Percentiles rank a stretch among this genome's conserved stretches.
Conservation (phyloP, 2,113 vertebrate genomes). For the Scytalopus superciliaris region DNA sequence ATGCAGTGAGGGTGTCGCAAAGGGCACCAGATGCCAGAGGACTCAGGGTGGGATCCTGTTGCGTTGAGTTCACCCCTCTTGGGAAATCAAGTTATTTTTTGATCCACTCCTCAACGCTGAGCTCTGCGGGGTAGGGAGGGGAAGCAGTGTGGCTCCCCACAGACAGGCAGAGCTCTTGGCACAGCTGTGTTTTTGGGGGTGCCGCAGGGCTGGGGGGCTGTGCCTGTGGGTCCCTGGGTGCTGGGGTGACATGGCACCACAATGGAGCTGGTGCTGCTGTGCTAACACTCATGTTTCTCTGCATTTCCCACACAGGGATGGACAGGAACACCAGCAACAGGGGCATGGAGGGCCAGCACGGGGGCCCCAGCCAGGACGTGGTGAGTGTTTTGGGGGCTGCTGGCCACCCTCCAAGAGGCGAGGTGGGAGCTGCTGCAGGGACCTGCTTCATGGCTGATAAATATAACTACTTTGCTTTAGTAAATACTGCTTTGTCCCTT, state of each 20-base stretch:
- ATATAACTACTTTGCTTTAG: not conserved
- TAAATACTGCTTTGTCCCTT: not conserved
- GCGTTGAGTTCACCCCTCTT: not conserved
- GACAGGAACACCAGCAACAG: slow-evolving; percentile 69
- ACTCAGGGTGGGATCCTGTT: not conserved
- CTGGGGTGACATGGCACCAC: fast-evolving
- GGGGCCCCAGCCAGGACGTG: slow-evolving; percentile 42
- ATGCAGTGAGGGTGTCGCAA: not conserved
- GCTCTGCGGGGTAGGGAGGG: not conserved
- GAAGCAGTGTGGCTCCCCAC: not conserved
- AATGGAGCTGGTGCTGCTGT: not conserved
- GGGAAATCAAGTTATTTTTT: slow-evolving; percentile 77
- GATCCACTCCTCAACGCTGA: not conserved
- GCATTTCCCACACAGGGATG: slow-evolving; percentile 72
- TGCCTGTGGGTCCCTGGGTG: not conserved
- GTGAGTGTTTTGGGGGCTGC: slow-evolving; percentile 72
- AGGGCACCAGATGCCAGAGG: not conserved
- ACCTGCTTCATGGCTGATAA: not conserved
- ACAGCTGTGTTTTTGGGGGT: not conserved
- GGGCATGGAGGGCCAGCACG: slow-evolving; percentile 65
- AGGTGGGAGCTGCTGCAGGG: not conserved
- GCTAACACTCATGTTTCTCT: not conserved
- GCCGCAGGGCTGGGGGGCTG: not conserved
- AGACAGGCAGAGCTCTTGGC: not conserved
- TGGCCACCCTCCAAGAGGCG: not conserved